Conservation (phyloP, 2,888 invertebrate species). For the Phorcus lineatus region DNA sequence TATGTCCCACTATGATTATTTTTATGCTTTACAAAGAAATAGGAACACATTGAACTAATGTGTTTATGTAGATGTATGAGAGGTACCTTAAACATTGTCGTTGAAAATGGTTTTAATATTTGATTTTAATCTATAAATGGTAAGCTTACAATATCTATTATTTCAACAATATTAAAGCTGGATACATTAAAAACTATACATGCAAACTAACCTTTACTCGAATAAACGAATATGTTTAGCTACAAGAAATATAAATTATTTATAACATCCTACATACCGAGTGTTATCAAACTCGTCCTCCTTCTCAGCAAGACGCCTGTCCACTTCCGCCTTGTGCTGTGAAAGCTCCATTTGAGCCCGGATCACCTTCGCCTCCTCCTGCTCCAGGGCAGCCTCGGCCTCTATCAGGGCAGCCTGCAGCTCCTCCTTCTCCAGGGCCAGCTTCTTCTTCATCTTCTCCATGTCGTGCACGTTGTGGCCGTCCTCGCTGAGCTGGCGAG, state of each 20-base stretch:
- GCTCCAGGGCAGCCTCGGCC: constrained; percentile 98
- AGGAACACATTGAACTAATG: no score
- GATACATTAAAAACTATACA: no score
- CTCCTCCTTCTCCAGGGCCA: constrained; percentile 99
- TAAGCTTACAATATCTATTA: no score
- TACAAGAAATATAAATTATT: constrained; percentile 29
- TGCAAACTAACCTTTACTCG: no score
- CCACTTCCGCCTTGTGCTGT: constrained; percentile 99
- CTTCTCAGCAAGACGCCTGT: constrained; percentile 99
- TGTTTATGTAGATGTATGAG: no score
- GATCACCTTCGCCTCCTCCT: constrained; percentile 95
- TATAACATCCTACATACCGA: constrained; percentile 70
- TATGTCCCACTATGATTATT: no score
- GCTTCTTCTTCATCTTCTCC: constrained; percentile 97
- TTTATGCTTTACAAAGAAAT: no score
- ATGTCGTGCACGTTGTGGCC: constrained; percentile 99
- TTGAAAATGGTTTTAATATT: no score
- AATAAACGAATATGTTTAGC: no score
- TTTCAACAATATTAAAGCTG: no score
- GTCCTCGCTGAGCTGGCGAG: constrained; percentile 99
- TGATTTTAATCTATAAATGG: no score
- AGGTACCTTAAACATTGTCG: no score
- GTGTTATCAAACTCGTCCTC: constrained; percentile 99
- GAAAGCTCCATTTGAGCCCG: constrained; percentile 98
- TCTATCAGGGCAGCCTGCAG: constrained; percentile 99